A percentile compares a stretch with the other conserved stretches of the same genome.
phyloP scores from a whole-genome alignment of 2,113 vertebrate species.

The Prinia subflava region DNA sequence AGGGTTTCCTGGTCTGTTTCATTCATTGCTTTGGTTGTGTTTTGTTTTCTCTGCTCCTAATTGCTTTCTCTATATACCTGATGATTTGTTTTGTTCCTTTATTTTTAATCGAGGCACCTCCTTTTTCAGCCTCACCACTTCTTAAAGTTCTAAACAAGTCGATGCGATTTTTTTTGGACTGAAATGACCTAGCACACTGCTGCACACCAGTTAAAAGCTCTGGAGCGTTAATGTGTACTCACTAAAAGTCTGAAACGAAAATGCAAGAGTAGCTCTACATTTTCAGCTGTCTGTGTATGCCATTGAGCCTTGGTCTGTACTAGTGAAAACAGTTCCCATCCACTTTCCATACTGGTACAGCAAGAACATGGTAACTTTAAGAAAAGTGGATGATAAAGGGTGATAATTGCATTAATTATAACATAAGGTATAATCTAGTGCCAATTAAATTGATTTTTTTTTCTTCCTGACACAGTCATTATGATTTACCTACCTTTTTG shows the following conservation, averaged over 20 bases:
- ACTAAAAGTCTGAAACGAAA: slow-evolving; percentile 56
- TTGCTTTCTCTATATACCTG: slow-evolving; percentile 72
- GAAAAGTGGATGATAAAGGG: slow-evolving; percentile 56
- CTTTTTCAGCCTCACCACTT: slow-evolving; percentile 73
- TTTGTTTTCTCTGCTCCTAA: slow-evolving; percentile 75
- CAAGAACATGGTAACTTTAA: slow-evolving; percentile 60
- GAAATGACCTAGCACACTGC: slow-evolving; percentile 44
- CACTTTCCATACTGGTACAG: slow-evolving; percentile 48
- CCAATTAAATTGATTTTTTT: slow-evolving; percentile 67
- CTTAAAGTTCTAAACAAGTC: slow-evolving; percentile 64
- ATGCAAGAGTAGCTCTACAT: slow-evolving; percentile 54
- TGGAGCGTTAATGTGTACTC: slow-evolving; percentile 46
- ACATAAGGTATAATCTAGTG: slow-evolving; percentile 53
- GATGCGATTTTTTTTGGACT: slow-evolving; percentile 44
- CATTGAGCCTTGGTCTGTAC: slow-evolving; percentile 60
- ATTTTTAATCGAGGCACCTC: slow-evolving; percentile 72
- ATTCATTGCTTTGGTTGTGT: slow-evolving; percentile 82
- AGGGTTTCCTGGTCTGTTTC: slow-evolving; percentile 85
- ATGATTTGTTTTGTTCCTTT: slow-evolving; percentile 68
- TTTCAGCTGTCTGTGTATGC: slow-evolving; percentile 61
- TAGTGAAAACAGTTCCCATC: slow-evolving; percentile 56
- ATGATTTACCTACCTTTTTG: slow-evolving; percentile 54
- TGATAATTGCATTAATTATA: slow-evolving; percentile 56
- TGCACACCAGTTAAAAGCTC: slow-evolving; percentile 55
- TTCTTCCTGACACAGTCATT: slow-evolving; percentile 65